Conservation (phyloP, 1,140 invertebrate species). For the Drosophila baimaii region DNA sequence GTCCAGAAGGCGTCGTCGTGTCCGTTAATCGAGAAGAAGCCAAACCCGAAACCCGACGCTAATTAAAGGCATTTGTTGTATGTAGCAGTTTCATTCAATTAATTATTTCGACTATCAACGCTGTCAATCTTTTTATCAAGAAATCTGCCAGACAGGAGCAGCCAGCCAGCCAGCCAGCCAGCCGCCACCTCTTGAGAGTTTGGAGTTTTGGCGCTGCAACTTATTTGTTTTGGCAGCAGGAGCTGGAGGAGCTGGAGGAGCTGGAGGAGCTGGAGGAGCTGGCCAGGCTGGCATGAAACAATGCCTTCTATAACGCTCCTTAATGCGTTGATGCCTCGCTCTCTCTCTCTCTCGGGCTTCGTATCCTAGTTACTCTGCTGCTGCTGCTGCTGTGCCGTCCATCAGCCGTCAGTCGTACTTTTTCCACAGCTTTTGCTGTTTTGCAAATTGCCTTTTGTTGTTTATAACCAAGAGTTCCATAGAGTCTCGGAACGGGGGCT, state of each 20-base stretch:
- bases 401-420: constrained; percentile 47
- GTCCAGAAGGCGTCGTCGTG: background rate
- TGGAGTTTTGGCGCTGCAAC: constrained; percentile 22
- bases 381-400: constrained; percentile 17
- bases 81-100: constrained; percentile 80
- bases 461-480: constrained; percentile 3
- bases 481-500: background rate
- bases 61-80: constrained; percentile 81
- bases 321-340: constrained; percentile 28
- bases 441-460: constrained; percentile 55
- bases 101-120: constrained; percentile 81
- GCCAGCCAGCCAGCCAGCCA: background rate
- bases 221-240: constrained; percentile 45
- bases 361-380: constrained; percentile 14
- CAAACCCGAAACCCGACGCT: constrained; percentile 66
- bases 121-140: constrained; percentile 81
- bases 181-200: constrained; percentile 1
- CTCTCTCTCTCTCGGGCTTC: no score
- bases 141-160: constrained; percentile 62
- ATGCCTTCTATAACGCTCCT: constrained; percentile 45
- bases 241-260: constrained; percentile 1
- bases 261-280: background rate
- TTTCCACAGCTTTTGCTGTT: constrained; percentile 18
- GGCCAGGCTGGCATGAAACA: constrained; percentile 28
- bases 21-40: constrained; percentile 4